These are phyloP conservation scores for Zaprionus nigranus DNA, from an alignment of 1,140 invertebrate genomes.

Conservation along the genomic window DNA sequence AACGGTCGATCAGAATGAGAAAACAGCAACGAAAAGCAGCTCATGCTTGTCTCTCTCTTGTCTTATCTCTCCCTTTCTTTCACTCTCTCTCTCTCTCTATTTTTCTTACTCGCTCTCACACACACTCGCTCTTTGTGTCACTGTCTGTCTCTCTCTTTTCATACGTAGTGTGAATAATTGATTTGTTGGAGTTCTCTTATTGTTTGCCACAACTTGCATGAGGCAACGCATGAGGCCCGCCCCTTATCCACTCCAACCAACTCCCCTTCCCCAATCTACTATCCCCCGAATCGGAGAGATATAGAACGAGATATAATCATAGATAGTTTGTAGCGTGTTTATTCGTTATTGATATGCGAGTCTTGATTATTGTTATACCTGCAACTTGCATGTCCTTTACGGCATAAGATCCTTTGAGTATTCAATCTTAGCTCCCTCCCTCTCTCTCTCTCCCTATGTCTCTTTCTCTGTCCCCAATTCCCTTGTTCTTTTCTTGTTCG, in stretches of 20 bases:
- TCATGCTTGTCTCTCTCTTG: constrained; percentile 28
- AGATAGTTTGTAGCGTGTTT: not conserved
- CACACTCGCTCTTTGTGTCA: not conserved
- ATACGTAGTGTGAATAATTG: constrained; percentile 29
- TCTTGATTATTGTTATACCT: not conserved
- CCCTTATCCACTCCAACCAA: not conserved
- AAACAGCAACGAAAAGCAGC: constrained; percentile 16
- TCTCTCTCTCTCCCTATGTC: constrained; percentile 10
- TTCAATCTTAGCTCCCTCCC: not conserved
- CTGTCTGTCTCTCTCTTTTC: constrained; percentile 22
- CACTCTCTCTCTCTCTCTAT: constrained; percentile 26
- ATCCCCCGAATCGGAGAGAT: not conserved
- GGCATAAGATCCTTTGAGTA: not conserved
- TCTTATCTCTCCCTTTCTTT: constrained; percentile 34
- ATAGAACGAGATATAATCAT: not conserved
- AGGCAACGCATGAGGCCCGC: constrained; percentile 33
- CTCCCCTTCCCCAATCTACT: not conserved
- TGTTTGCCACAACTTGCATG: constrained; percentile 42
- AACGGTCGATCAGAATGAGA: constrained; percentile 8
- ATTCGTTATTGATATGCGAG: constrained; percentile 6
- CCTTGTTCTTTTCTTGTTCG: constrained; percentile 4
- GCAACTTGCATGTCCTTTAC: constrained; percentile 16
- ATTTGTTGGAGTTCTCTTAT: constrained; percentile 33
- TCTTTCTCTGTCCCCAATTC: constrained; percentile 1
- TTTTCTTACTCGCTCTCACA: no score